Evolutionary conservation across 2,113 vertebrate species (phyloP), one percentile per base, ranked within the genome.

Genomic region (Seriola quinqueradiata): DNA sequence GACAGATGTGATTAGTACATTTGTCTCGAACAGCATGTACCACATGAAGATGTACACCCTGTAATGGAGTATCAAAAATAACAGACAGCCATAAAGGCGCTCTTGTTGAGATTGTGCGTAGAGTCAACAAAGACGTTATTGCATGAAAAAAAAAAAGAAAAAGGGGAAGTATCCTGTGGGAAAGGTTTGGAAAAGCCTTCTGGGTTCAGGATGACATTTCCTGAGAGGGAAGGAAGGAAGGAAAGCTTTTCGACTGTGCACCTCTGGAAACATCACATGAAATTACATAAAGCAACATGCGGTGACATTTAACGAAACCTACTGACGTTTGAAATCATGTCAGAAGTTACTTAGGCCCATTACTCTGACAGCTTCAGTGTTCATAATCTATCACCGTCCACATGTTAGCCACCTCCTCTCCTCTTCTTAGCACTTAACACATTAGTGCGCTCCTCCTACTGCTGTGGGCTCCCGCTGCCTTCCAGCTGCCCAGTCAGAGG

Each of bases 401-500:
- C 42, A 52, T 46, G 67, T 75, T 52, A 1, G 73, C 65, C 67
- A 38, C 64, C 54, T 61, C 70, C 54, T 68, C 19, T 50, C 68
- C 17, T 38, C 60, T 54, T 38, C 16, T 0, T 0, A 60, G 55
- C 70, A 52, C 83, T 82, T 76, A 48, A 55, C 64, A 69, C 75
- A 61, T 23, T 42, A 14, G 46, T 61, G 1, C 40, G 9, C 40
- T 75, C 14, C 63, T 83, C 40, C 57, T 36, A 2, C 68, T 28
- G 67, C 61, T 40, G 23, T 68, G 65, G 40, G 28, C 64, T 57
- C 61, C 70, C 25, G 48, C 74, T 44, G 84, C 71, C 68, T 77
- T 11, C 68, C 72, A 21, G 80, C 78, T 72, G 66, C 81, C 72
- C 63, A 28, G 50, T 70, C 48, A 12, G 40, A 76, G 61, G 60